Evolutionary conservation across 2,113 vertebrate genomes (phyloP).

Genomic region (Actinemys pallida): DNA sequence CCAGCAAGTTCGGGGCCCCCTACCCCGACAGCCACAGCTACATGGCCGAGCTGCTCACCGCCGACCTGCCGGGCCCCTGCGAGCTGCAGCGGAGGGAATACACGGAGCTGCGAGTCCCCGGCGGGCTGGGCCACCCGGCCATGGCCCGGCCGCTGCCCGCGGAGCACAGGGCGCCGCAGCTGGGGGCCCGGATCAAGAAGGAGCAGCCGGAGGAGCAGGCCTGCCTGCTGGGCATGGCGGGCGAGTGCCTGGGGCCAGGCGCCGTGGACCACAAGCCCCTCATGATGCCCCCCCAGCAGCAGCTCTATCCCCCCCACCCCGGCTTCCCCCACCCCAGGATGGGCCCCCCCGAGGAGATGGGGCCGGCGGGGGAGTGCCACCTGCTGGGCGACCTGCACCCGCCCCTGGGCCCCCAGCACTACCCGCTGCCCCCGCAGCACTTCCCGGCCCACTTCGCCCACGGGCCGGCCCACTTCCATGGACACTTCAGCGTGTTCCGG

Average conservation of each 20-base stretch:
- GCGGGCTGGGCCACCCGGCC: constrained; percentile 40
- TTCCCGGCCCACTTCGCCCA: constrained; percentile 81
- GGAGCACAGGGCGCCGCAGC: constrained; percentile 56
- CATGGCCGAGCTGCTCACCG: constrained; percentile 90
- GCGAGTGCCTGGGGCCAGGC: constrained; percentile 78
- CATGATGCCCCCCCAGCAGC: constrained; percentile 40
- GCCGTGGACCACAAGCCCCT: constrained; percentile 78
- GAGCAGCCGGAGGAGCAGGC: constrained; percentile 83
- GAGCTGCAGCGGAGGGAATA: constrained; percentile 80
- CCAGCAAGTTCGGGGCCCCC: constrained; percentile 61
- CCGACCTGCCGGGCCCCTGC: constrained; percentile 72
- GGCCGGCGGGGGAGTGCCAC: constrained; percentile 73
- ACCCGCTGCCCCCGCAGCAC: constrained; percentile 65
- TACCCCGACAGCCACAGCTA: constrained; percentile 82
- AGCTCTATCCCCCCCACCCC: constrained; percentile 66
- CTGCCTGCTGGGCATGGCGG: constrained; percentile 82
- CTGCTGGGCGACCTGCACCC: constrained; percentile 74
- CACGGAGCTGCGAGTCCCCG: constrained; percentile 83
- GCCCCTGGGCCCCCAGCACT: constrained; percentile 70
- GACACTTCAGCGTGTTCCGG: constrained; percentile 84
- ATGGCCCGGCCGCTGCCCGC: constrained; percentile 45
- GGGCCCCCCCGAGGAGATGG: constrained; percentile 59
- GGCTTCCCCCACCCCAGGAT: constrained; percentile 73
- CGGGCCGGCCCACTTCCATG: constrained; percentile 80
- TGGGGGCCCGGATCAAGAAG: constrained; percentile 88